Base-by-base conservation (phyloP, 2,797 vertebrate genomes). In the Sebastes nivosus region DNA sequence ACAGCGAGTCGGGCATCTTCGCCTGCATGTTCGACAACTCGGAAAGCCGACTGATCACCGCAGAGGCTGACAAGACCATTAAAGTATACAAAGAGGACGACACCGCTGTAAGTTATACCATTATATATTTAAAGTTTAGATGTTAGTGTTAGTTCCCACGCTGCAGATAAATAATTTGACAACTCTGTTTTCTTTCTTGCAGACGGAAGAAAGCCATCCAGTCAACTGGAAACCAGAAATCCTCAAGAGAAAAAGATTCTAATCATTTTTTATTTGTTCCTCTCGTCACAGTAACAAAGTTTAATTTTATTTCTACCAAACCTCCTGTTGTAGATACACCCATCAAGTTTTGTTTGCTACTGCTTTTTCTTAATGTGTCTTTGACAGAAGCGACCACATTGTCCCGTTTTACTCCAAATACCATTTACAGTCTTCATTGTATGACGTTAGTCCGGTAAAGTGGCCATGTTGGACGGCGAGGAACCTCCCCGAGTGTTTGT, bases 211-310 rank as follows among this genome's bases (percentile, higher is more conserved):
- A 96, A 97, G 96, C 54, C 98, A 99, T 89, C 98, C 98, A 8
- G 89, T 99, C 95, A 99, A 96, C 94, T 99, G 98, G 98, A 99
- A 99, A 92, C 98, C 99, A 88, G 98, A 99, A 95, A 99, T 99
- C 91, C 96, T 99, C 93, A 99, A 99, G 93, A 97, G 98, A 89
- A 99, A 99, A 91, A 93, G 98, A 95, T 99, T 98, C 95, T 99
- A 95, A 93, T 87, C 60, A 0, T 72, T 79, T 60, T 65, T 69
- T 81, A 59, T 70, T 70, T 68, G 5, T 78, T 72, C 2, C 25
- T 73, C 4, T 73, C 27, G 22, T 79, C 65, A 68, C 68, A 68
- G 54, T 81, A 79, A 82, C 57, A 27, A 16, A 57, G 10, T 8
- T 50, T 2, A 13, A 36, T 81, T 87, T 46, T 9, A 63, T 78